Conservation (phyloP, 2,113 vertebrate species). For the Diadophis punctatus region DNA sequence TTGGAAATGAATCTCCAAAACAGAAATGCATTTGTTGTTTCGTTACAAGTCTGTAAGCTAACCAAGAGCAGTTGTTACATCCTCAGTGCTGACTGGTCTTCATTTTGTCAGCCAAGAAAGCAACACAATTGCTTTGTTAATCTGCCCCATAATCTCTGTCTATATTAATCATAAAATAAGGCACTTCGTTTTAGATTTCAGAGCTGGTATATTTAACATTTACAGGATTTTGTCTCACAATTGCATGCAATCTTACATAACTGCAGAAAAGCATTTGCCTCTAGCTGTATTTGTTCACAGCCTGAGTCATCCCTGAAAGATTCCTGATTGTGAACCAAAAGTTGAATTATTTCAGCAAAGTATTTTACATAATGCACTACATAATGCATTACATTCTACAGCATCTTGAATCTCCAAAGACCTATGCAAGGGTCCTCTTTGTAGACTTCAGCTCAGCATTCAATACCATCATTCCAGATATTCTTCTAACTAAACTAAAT, state of each 20-base stretch:
- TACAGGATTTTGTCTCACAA: neutral
- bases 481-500: too few relatives aligned
- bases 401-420: too few relatives aligned
- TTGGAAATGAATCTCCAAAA: neutral
- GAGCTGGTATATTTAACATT: neutral
- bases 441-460: too few relatives aligned
- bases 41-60: neutral
- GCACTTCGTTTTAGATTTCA: too few relatives aligned
- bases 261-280: neutral
- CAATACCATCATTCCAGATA: too few relatives aligned
- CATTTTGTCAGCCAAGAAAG: neutral
- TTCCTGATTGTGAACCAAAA: neutral
- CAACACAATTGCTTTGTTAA: neutral
- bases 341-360: neutral
- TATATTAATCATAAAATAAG: neutral
- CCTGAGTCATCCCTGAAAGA: neutral
- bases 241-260: neutral
- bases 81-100: neutral
- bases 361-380: neutral
- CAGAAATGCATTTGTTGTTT: neutral
- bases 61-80: neutral
- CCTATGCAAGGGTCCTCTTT: too few relatives aligned
- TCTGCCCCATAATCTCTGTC: neutral
- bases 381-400: too few relatives aligned
- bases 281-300: neutral